Base-by-base conservation (phyloP, 1,140 invertebrate species). In the Helicoverpa armigera region DNA sequence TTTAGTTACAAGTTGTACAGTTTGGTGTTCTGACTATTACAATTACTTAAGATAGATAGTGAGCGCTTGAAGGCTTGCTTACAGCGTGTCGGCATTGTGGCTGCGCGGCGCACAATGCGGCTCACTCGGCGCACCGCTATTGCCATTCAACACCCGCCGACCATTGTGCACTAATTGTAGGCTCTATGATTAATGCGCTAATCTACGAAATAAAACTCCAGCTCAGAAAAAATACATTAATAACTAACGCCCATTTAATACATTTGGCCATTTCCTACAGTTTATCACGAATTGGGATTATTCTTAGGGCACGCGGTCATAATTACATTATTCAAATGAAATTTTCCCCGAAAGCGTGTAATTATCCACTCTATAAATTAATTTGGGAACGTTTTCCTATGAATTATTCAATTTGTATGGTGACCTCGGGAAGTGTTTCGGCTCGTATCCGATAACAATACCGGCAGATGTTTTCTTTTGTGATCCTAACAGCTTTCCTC, bases 321-420 rank as follows among this genome's bases (percentile, higher is more conserved):
- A 75, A 65, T 77, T 67, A 77, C 48, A 54, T 77, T 77, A 65
- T 77, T 77, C 75, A 77, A 54, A 77, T 77, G 75, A 50, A 63
- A 48, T 23, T 35, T 81, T 69, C 61, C 61, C 61, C 63, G 72
- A 48, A 58, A 35, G 51, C 53, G 50, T 63, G 50, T 81, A 81
- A 81, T 81, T 81, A 75, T 58, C 63, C 48, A 35, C 50, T 53
- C 61, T 75, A 67, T 76, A 76, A 76, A 81, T 81, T 81, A 76
- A 81, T 76, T 75, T 69, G 31, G 73, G 16, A 69, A 51, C 61
- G 73, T 56, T 81, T 75, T 60, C 18, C 29, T 29, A 76, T 69
- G 79, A 75, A 81, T 76, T 74, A 81, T 81, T 81, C 79, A 81
- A 74, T 35, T 80, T 67, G 53, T 69, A 70, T 69, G 51, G 48